Base-by-base conservation (phyloP, 2,888 invertebrate genomes). In the Ecdyonurus torrentis region DNA sequence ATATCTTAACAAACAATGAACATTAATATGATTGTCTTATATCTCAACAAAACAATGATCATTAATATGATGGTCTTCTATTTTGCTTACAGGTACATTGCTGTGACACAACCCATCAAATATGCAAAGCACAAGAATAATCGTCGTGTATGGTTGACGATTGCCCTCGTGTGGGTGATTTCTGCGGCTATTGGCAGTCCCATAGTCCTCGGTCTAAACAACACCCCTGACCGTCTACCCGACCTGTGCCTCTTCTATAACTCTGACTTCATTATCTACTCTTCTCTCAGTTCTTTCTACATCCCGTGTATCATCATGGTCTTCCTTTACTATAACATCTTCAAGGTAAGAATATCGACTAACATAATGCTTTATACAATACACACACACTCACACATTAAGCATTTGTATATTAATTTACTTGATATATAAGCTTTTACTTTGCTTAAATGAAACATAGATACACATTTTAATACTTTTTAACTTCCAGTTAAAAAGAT, bases 271-370 rank as follows among this genome's bases (percentile, higher is more conserved):
- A 91, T 98, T 74, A 90, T 99, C 72, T 96, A 93, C 78, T 98
- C 97, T 18, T 98, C 98, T 63, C 82, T 99, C 69, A 92, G 93
- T 68, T 98, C 98, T 71, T 99, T 99, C 83, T 99, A 96, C 78
- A 95, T 99, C 72, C 99, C 99, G 52, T 92, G 97, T 75, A 87
- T 96, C 73, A 91, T 97, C 74, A 98, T 99, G 96, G 91, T 98
- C 76, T 91, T 91, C 76, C 86, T 98, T 64, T 98, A 98, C 77
- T 95, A 91, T 80, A 90, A 85, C 78, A 98, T 99, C 78, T 98
- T 99, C 81, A 89, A 90, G 85, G 95, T 96, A 70, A 79, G 82
- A 37, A 37, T 5, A 15, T 37, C 7, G 37, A 37, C 7, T 37
- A 5, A 37, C 37, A 37, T 37, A 15, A 15, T 15, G 37, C 5